Evolutionary conservation across 2,797 vertebrate genomes (phyloP), one percentile per base, ranked within the genome.

Genomic region (Leuciscus waleckii): DNA sequence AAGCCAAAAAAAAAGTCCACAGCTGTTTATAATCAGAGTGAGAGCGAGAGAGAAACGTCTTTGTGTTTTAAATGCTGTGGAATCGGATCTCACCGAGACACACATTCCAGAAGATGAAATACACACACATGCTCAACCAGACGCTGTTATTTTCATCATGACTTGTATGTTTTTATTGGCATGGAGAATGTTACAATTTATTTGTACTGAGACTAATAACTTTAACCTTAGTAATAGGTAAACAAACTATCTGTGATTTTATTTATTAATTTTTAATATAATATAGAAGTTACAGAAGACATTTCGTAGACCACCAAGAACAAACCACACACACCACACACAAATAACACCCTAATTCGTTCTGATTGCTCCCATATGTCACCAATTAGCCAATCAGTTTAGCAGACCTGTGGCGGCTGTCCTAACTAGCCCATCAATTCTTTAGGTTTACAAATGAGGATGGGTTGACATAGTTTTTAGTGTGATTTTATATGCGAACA

Each of bases 301-400:
- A 54, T 63, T 51, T 68, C 23, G 37, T 35, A 46, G 54, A 80
- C 69, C 82, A 75, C 77, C 61, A 80, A 69, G 54, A 71, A 78
- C 85, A 63, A 79, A 82, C 74, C 67, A 73, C 70, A 32, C 74
- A 65, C 65, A 68, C 43, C 87, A 73, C 82, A 82, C 63, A 84
- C 86, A 91, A 90, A 93, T 80, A 84, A 85, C 90, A 83, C 79
- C 89, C 89, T 92, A 93, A 94, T 94, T 88, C 85, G 83, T 89
- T 89, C 49, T 93, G 92, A 95, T 93, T 54, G 91, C 86, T 93
- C 89, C 89, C 92, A 91, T 94, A 94, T 95, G 95, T 90, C 89
- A n/a, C 71, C 90, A 92, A 94, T 95, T 93, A 95, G 92, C 92
- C 91, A 93, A 93, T 92, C 93, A 92, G 83, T 91, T 90, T 89